A percentile compares a stretch with the other conserved stretches of the same genome.
phyloP scores from a whole-genome alignment of 2,797 vertebrate genomes.

The Channa striata region DNA sequence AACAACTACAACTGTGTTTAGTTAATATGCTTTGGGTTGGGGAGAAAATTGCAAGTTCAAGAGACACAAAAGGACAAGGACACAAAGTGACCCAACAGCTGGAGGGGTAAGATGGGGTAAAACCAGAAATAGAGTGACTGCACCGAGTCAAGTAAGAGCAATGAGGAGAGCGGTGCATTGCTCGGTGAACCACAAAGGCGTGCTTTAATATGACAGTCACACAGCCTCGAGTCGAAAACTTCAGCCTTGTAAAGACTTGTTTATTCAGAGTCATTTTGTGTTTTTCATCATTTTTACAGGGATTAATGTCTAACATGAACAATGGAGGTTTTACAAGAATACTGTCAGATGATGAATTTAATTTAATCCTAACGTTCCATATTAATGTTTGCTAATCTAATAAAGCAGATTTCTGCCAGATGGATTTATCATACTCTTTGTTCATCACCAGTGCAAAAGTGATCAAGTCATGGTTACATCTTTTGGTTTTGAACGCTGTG shows the following conservation, averaged over 20 bases:
- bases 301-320: background rate
- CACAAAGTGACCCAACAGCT: slow-evolving; percentile 53
- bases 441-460: slow-evolving; percentile 9
- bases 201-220: slow-evolving; percentile 62
- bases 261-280: slow-evolving; percentile 6
- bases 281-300: background rate
- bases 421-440: background rate
- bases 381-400: background rate
- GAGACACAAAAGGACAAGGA: slow-evolving; percentile 49
- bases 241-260: slow-evolving; percentile 43
- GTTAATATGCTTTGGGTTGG: slow-evolving; percentile 7
- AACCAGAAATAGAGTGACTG: slow-evolving; percentile 62
- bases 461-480: background rate
- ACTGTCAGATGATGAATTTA: background rate
- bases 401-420: background rate
- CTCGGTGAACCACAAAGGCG: slow-evolving; percentile 62
- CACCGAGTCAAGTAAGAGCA: slow-evolving; percentile 41
- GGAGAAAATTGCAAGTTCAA: slow-evolving; percentile 26
- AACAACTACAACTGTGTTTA: slow-evolving; percentile 8
- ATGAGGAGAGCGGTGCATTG: slow-evolving; percentile 46
- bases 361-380: background rate
- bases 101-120: slow-evolving; percentile 38
- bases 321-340: background rate
- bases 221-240: slow-evolving; percentile 53
- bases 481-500: slow-evolving; percentile 9